phyloP scores from a whole-genome alignment of 2,888 invertebrate genomes.

The Hecatera dysodea region DNA sequence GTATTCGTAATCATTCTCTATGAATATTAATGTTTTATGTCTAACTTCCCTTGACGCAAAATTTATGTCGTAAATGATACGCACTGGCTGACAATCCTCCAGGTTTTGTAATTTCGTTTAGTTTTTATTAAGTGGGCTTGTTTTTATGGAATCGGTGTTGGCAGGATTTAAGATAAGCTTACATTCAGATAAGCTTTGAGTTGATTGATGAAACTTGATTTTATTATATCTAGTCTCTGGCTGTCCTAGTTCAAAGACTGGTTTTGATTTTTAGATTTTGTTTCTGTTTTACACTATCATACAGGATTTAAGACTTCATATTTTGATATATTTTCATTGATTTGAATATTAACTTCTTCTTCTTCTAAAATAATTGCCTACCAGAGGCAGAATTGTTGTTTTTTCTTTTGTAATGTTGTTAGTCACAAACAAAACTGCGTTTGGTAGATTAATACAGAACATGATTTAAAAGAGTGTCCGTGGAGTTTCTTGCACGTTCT shows the following conservation, averaged over 20 bases:
- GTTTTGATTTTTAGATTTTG: conserved; percentile 12
- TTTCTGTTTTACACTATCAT: background rate
- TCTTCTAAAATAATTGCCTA: background rate
- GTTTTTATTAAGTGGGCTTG: conserved; percentile 16
- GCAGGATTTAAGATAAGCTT: conserved; percentile 46
- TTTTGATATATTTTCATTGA: background rate
- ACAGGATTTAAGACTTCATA: background rate
- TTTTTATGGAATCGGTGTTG: conserved; percentile 28
- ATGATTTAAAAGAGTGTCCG: no score
- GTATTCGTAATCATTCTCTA: conserved; percentile 50
- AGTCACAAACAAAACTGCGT: no score
- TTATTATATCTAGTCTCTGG: conserved; percentile 7
- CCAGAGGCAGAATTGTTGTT: background rate
- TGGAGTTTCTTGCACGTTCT: no score
- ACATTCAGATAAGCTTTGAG: conserved; percentile 29
- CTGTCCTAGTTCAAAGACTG: conserved; percentile 30
- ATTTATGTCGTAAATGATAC: conserved; percentile 46
- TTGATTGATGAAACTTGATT: conserved; percentile 52
- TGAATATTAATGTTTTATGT: conserved; percentile 57
- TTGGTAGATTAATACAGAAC: no score
- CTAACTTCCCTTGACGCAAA: conserved; percentile 44
- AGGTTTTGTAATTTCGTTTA: conserved; percentile 23
- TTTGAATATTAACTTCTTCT: background rate
- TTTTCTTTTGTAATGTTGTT: no score
- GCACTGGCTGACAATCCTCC: conserved; percentile 6